A percentile compares a stretch with the other conserved stretches of the same genome.
These are phyloP conservation scores for Petrocephalus sullivani DNA, from an alignment of 2,797 vertebrate genomes.

Conservation along the genomic window DNA sequence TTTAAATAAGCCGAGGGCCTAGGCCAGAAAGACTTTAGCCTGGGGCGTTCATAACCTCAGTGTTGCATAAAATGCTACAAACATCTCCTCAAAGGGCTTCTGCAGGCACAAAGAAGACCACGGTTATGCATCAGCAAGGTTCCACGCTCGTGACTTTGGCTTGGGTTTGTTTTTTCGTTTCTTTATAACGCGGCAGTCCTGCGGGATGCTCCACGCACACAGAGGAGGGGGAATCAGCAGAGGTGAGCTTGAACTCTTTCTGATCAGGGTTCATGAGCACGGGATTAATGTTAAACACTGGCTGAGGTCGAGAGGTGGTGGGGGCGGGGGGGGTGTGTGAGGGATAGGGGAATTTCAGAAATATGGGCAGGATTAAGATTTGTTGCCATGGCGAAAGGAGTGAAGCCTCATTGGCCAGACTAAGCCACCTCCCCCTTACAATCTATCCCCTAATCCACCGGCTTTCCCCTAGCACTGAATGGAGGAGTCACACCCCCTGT, in stretches of 20 bases:
- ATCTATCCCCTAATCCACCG: background rate
- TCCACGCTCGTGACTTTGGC: background rate
- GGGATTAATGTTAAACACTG: conserved; percentile 5
- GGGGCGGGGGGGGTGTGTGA: background rate
- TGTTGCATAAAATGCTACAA: conserved; percentile 10
- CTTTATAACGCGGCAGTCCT: background rate
- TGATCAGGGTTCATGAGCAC: background rate
- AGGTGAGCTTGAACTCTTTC: background rate
- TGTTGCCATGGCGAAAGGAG: conserved; percentile 1
- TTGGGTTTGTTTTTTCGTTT: too few relatives aligned
- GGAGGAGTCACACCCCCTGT: background rate
- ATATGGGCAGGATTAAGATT: conserved; percentile 12
- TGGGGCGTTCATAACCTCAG: conserved; percentile 8
- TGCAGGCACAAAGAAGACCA: background rate
- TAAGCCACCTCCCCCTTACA: background rate
- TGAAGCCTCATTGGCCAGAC: background rate
- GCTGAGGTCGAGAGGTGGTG: background rate
- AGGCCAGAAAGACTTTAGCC: background rate
- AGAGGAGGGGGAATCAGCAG: background rate
- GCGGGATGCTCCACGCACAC: background rate
- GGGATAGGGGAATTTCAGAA: background rate
- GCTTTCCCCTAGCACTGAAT: background rate
- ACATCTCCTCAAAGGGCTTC: background rate
- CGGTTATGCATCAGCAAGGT: background rate
- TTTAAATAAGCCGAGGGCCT: conserved; percentile 15